These are phyloP conservation scores for Sminthurides aquaticus DNA, from an alignment of 2,888 invertebrate species.

Conservation along the genomic window DNA sequence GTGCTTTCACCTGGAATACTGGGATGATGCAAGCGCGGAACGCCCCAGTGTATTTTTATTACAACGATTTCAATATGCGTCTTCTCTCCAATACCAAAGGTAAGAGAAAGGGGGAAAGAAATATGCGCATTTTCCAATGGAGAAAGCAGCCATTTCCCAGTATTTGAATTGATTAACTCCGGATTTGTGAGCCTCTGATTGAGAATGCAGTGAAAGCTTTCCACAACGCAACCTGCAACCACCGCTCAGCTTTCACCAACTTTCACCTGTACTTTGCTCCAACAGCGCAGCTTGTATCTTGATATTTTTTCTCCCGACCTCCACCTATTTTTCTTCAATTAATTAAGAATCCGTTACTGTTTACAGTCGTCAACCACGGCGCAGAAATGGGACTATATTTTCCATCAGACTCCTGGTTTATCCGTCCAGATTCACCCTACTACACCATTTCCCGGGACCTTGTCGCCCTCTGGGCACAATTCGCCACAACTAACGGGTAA, in stretches of 20 bases:
- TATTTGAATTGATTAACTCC: background rate
- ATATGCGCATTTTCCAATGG: background rate
- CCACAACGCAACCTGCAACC: too few relatives aligned
- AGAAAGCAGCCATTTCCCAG: background rate
- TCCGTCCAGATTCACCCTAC: background rate
- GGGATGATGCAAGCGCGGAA: background rate
- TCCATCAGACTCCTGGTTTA: background rate
- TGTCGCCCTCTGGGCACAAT: constrained; percentile 1
- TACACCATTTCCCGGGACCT: constrained; percentile 2
- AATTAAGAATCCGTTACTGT: too few relatives aligned
- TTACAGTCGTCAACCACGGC: constrained; percentile 2
- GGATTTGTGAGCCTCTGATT: background rate
- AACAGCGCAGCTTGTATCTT: too few relatives aligned
- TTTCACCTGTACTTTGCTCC: too few relatives aligned
- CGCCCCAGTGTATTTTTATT: constrained; percentile 7
- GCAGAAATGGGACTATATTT: background rate
- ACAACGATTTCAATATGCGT: background rate
- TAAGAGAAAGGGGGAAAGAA: background rate
- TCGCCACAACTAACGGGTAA: constrained; percentile 1
- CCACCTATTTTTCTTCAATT: too few relatives aligned
- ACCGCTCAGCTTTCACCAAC: too few relatives aligned
- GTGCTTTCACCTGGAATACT: background rate
- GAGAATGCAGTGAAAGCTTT: too few relatives aligned
- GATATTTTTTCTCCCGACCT: too few relatives aligned
- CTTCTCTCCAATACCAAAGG: too few relatives aligned